phyloP scores from a whole-genome alignment of 2,888 invertebrate species.

The Selenia dentaria region DNA sequence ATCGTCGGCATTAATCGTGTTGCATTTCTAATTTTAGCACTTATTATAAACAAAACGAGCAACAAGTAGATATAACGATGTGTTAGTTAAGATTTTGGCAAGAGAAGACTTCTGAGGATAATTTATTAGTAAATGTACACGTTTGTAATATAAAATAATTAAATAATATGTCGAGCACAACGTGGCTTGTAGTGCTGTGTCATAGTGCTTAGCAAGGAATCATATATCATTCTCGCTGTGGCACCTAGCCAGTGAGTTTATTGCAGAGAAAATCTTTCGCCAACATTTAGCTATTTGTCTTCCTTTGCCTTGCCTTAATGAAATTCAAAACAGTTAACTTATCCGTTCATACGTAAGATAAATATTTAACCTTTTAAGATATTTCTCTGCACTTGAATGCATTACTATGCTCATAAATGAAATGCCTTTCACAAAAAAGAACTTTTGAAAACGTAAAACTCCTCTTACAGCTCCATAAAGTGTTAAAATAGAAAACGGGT shows the following conservation, averaged over 20 bases:
- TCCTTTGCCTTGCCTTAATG: slow-evolving; percentile 8
- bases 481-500: slow-evolving; percentile 36
- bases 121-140: slow-evolving; percentile 6
- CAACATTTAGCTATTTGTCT: slow-evolving; percentile 12
- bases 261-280: slow-evolving; percentile 30
- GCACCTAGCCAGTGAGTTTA: slow-evolving; percentile 31
- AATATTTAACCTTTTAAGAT: background rate
- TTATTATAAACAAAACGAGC: slow-evolving; percentile 1
- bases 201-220: slow-evolving; percentile 1
- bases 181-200: slow-evolving; percentile 10
- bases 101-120: slow-evolving; percentile 1
- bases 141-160: slow-evolving; percentile 1
- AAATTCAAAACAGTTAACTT: slow-evolving; percentile 10
- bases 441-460: slow-evolving; percentile 36
- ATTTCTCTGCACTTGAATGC: slow-evolving; percentile 8
- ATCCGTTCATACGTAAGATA: background rate
- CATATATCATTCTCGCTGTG: slow-evolving; percentile 23
- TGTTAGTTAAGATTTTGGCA: slow-evolving; percentile 1
- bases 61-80: slow-evolving; percentile 7
- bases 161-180: slow-evolving; percentile 7
- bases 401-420: slow-evolving; percentile 20
- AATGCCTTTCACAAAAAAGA: slow-evolving; percentile 30
- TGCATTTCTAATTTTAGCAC: slow-evolving; percentile 2
- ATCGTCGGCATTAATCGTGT: no score
- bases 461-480: slow-evolving; percentile 40